Base-by-base conservation (phyloP, 2,888 invertebrate genomes). In the Ecliptopera silaceata region DNA sequence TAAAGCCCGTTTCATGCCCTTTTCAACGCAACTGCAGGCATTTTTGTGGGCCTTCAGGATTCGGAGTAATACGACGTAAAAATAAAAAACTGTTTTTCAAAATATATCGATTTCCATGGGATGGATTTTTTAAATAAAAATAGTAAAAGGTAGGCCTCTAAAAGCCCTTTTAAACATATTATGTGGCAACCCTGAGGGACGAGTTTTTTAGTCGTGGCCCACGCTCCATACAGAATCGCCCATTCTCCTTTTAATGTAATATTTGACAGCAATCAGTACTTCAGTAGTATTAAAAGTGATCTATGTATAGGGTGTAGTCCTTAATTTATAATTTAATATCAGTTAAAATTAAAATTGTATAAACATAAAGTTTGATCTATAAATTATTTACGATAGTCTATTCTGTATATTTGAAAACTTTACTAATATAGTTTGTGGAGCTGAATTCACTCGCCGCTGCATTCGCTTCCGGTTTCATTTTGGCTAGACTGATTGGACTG, bases 281-380 rank as follows among this genome's bases (percentile, higher is more conserved):
- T 91, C 87, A 88, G 83, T 91, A 91, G 90, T 91, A 89, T 91
- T 90, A 86, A 88, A 87, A 85, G 84, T 90, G 88, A 88, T 89
- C 85, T 88, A 88, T 85, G 80, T 76, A 79, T 84, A 85, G 80
- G 74, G 75, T 78, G 78, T 85, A 85, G 84, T 86, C 79, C 82
- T 84, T 86, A 82, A 88, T 86, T 88, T 88, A 88, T 86, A 84
- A 84, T 84, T 73, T 60, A 39, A 76, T 75, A 79, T 77, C 68
- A 62, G 76, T 85, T 83, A 80, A 87, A 82, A 78, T 72, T 75
- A 80, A 77, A 80, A 84, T 82, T 88, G 86, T 89, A 88, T 88
- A 83, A 79, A 77, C 74, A 76, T 82, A 82, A 80, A 81, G 82
- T 84, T 85, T 79, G 88, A 86, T 79, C 79, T 85, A 86, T 86